Base-by-base conservation (phyloP, 2,113 vertebrate genomes). In the Oryzias woworae region DNA sequence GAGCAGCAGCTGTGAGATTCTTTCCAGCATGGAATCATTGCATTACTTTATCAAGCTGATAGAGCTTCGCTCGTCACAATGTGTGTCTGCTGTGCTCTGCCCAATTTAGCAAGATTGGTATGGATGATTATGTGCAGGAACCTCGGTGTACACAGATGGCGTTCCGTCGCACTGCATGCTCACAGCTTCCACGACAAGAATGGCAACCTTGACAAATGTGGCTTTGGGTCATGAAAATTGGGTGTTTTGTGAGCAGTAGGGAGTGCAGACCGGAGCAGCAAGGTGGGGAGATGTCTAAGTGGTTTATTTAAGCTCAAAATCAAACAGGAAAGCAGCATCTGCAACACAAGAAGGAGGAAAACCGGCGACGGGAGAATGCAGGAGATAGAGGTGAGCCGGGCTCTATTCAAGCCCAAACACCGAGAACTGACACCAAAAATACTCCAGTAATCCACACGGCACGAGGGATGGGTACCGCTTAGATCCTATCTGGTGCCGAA, bases 51-150 rank as follows among this genome's bases (percentile, higher is more conserved):
- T 71, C 75, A 71, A 56, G 73, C 44, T 57, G 68, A 72, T 68
- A 52, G 57, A 68, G 52, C 50, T 61, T 62, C 66, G 69, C 57
- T 73, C 41, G 62, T 77, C 48, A 66, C 58, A 66, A 53, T 63
- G 66, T n/a, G 41, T 66, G 68, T 44, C 70, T 65, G 77, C 5
- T 54, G 14, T 48, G 59, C 80, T 65, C 78, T 68, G 71, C 62
- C 71, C 62, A 75, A 87, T 85, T 87, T 78, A 78, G 44, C 62
- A 20, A 59, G 73, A 88, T 75, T 54, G 74, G 54, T 58, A 22
- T n/a, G 54, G 57, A 52, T 75, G 58, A 75, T 75, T 80, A 72
- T 52, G 45, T 47, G 31, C 13, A 14, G 64, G 43, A 68, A 56
- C 47, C 55, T 67, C 31, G 2, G 42, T 52, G 23, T 62, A 56